Conservation (phyloP, 2,888 invertebrate species). For the Brachylomia viminalis region DNA sequence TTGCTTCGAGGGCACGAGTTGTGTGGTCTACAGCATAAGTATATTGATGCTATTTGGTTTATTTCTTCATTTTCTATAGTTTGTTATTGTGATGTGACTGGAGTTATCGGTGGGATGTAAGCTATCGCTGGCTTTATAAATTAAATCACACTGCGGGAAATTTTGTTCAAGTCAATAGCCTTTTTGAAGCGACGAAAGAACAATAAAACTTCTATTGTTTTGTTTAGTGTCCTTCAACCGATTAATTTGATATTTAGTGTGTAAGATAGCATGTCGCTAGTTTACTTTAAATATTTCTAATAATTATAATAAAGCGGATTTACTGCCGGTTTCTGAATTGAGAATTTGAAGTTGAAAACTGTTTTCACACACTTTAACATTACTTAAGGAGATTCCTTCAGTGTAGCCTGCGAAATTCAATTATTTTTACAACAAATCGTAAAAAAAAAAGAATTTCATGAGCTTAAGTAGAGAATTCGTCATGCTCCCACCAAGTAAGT, state of each 20-base stretch:
- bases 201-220: too few species aligned
- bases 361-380: too few species aligned
- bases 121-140: neutral
- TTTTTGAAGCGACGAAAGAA: too few species aligned
- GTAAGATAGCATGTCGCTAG: neutral
- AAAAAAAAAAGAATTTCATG: too few species aligned
- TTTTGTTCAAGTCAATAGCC: too few species aligned
- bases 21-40: constrained; percentile 41
- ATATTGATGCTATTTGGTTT: neutral
- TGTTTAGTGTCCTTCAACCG: too few species aligned
- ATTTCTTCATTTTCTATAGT: neutral
- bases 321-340: neutral
- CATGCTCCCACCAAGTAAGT: too few species aligned
- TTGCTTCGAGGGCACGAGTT: constrained; percentile 4
- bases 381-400: too few species aligned
- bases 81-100: neutral
- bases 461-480: too few species aligned
- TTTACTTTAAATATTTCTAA: neutral
- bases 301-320: neutral
- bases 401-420: too few species aligned
- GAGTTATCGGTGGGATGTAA: neutral
- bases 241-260: neutral
- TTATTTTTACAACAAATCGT: too few species aligned
- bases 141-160: neutral
- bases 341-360: neutral